Conservation (phyloP, 2,113 vertebrate species). For the Pterocles gutturalis region DNA sequence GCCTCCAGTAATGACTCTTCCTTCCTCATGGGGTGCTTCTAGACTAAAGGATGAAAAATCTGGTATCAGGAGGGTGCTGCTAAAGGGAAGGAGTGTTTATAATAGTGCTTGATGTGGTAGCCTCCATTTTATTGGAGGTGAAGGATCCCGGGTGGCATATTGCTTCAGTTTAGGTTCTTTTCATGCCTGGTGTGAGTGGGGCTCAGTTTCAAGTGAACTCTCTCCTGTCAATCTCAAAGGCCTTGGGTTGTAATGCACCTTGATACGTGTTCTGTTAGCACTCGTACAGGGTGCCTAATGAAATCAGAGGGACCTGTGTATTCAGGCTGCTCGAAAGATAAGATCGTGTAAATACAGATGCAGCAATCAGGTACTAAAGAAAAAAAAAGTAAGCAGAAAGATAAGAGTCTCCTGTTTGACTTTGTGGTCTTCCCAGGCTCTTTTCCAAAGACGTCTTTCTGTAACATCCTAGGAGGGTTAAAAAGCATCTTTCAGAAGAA, state of each 20-base stretch:
- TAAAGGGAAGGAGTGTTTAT: not conserved
- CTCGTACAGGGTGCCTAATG: not conserved
- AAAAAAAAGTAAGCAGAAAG: not conserved
- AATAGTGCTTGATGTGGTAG: not conserved
- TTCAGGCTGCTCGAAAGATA: constrained; percentile 9
- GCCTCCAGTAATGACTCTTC: not conserved
- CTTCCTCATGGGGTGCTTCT: not conserved
- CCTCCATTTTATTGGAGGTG: not conserved
- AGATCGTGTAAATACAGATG: not conserved
- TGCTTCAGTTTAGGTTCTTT: not conserved
- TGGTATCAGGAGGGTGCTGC: not conserved
- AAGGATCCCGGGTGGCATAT: not conserved
- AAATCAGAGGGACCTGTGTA: not conserved
- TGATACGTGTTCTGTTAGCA: not conserved
- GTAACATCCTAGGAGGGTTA: not conserved
- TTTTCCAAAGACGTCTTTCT: not conserved
- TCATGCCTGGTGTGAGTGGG: not conserved
- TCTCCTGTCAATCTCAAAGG: not conserved
- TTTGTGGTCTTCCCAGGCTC: not conserved
- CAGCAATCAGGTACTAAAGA: not conserved
- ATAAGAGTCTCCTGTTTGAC: constrained; percentile 29
- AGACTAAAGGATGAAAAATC: not conserved
- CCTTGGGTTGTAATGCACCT: not conserved
- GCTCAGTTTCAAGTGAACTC: not conserved
- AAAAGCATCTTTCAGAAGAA: not conserved